phyloP scores from a whole-genome alignment of 2,888 invertebrate genomes.

The Plemyria rubiginata region DNA sequence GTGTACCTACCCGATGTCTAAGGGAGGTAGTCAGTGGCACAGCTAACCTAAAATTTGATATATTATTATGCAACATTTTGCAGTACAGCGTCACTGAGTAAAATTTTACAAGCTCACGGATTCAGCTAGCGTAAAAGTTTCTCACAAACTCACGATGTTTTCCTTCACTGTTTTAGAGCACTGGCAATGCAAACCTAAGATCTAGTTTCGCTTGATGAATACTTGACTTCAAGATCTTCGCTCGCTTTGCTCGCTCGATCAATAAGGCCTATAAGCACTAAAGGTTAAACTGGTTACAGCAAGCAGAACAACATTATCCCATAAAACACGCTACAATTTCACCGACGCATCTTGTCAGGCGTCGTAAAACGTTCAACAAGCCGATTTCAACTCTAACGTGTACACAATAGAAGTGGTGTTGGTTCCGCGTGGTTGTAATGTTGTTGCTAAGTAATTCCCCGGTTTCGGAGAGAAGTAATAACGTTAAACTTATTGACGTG shows the following conservation, averaged over 20 bases:
- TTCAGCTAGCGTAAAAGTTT: too few relatives aligned
- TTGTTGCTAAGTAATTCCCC: conserved; percentile 21
- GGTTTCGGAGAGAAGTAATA: conserved; percentile 10
- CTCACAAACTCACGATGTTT: too few relatives aligned
- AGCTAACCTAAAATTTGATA: too few relatives aligned
- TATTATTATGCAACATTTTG: too few relatives aligned
- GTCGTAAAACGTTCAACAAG: background rate
- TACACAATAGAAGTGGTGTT: conserved; percentile 13
- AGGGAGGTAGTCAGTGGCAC: too few relatives aligned
- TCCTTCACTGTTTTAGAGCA: too few relatives aligned
- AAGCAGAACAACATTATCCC: conserved; percentile 13
- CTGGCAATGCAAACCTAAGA: too few relatives aligned
- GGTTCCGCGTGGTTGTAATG: conserved; percentile 1
- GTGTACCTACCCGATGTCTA: too few relatives aligned
- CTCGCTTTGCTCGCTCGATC: background rate
- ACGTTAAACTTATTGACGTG: conserved; percentile 16
- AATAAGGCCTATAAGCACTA: conserved; percentile 1
- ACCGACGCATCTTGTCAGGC: conserved; percentile 9
- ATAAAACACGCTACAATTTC: conserved; percentile 13
- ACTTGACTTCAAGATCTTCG: background rate
- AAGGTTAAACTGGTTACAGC: conserved; percentile 10
- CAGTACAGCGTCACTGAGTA: too few relatives aligned
- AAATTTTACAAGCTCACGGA: too few relatives aligned
- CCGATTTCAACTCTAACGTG: conserved; percentile 8
- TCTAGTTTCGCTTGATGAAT: too few relatives aligned